Percentiles rank a stretch among this genome's conserved stretches.
phyloP scores from a whole-genome alignment of 2,797 vertebrate genomes.

The Hipposideros larvatus region DNA sequence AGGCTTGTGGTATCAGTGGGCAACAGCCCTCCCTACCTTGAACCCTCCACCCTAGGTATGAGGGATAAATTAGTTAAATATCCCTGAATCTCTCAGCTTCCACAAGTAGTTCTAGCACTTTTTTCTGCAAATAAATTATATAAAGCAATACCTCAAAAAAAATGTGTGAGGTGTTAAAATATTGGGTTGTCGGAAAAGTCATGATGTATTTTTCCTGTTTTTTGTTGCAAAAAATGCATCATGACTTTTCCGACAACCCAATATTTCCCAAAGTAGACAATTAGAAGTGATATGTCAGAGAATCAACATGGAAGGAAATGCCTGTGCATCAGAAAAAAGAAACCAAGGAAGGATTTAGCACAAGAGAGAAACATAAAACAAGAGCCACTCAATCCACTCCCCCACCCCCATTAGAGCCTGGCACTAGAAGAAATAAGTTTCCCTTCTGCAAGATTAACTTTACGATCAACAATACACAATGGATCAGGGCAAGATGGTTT shows the following conservation, averaged over 20 bases:
- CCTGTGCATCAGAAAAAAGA: background rate
- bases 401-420: background rate
- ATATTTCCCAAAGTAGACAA: background rate
- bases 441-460: background rate
- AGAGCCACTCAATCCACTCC: background rate
- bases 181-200: no score
- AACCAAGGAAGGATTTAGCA: background rate
- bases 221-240: no score
- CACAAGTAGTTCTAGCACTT: background rate
- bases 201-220: no score
- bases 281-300: background rate
- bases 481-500: background rate
- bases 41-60: no score
- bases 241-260: no score
- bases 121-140: background rate
- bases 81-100: background rate
- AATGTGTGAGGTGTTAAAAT: background rate
- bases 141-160: constrained; percentile 5
- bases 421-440: background rate
- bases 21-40: background rate
- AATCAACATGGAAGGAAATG: background rate
- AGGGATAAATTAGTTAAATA: background rate
- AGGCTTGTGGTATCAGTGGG: no score
- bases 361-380: background rate
- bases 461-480: background rate